Base-by-base conservation (phyloP, 2,113 vertebrate genomes). In the Ursus arctos region DNA sequence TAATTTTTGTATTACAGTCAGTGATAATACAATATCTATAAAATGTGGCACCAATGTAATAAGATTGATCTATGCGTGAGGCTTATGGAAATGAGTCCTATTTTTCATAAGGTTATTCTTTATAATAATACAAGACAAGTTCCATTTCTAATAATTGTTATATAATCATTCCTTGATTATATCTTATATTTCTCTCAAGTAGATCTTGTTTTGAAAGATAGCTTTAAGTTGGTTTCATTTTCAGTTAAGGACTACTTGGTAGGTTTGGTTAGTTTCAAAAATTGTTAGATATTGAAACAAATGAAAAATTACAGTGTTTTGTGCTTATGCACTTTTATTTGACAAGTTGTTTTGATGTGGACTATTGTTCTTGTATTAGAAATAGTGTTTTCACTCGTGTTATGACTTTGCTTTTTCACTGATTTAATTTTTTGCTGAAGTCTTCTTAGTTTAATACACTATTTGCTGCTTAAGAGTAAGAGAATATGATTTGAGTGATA, bases 201-300 rank as follows among this genome's bases (percentile, higher is more conserved):
- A 57, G 7, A 0, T 86, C 51, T 91, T 81, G 43, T 85, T 65
- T 76, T 67, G 31, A 24, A 51, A 86, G 72, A 28, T 82, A 77
- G 33, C 28, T 69, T 92, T 96, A 90, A 83, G 49, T 90, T 95
- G 28, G 8, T 97, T 89, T 92, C 19, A 53, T 85, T 77, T 97
- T 71, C 18, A 80, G 15, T 69, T 84, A 83, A 94, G 28, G 21
- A 84, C 74, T 97, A 59, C 22, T 87, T 88, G 36, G n/a, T 96
- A 88, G 71, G 2, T 67, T 93, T 85, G 36, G 12, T 87, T 93
- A 88, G 36, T 96, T 83, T 93, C 8, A 92, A 92, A 94, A 55
- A 40, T 67, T 15, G 74, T 88, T 47, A 67, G 31, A 49, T 92
- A 51, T 28, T 95, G 40, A 93, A 91, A 67, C 26, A 57, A 80